Percentiles rank a stretch among this genome's conserved stretches.
phyloP scores from a whole-genome alignment of 2,113 vertebrate genomes.

The Peromyscus polionotus region DNA sequence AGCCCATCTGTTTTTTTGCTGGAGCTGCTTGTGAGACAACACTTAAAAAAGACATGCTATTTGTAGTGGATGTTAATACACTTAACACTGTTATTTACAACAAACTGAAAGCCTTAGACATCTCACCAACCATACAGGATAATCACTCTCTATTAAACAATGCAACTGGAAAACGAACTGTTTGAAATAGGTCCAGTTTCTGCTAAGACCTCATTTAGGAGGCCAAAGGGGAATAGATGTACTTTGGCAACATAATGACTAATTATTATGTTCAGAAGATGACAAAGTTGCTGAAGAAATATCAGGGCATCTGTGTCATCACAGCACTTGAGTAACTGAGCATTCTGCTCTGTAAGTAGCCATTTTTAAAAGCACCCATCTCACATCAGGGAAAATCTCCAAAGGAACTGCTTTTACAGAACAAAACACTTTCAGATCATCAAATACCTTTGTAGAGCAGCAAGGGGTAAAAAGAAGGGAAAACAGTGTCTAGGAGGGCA shows the following conservation, averaged over 20 bases:
- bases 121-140: slow-evolving; percentile 78
- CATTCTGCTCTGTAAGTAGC: neutral
- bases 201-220: neutral
- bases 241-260: neutral
- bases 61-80: slow-evolving; percentile 71
- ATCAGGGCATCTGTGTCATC: neutral
- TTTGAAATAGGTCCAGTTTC: slow-evolving; percentile 57
- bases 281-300: neutral
- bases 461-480: neutral
- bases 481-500: no score
- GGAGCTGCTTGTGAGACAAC: slow-evolving; percentile 80
- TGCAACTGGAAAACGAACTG: slow-evolving; percentile 66
- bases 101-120: slow-evolving; percentile 77
- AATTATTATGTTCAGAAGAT: neutral
- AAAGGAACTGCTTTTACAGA: neutral
- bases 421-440: neutral
- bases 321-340: rapidly evolving
- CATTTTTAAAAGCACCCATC: neutral
- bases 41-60: slow-evolving; percentile 74
- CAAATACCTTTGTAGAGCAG: neutral
- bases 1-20: slow-evolving; percentile 85
- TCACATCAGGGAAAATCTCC: neutral
- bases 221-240: neutral
- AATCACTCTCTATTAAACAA: slow-evolving; percentile 71
- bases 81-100: slow-evolving; percentile 79